phyloP scores from a whole-genome alignment of 2,797 vertebrate species.

The Philypnodon macrostomus region DNA sequence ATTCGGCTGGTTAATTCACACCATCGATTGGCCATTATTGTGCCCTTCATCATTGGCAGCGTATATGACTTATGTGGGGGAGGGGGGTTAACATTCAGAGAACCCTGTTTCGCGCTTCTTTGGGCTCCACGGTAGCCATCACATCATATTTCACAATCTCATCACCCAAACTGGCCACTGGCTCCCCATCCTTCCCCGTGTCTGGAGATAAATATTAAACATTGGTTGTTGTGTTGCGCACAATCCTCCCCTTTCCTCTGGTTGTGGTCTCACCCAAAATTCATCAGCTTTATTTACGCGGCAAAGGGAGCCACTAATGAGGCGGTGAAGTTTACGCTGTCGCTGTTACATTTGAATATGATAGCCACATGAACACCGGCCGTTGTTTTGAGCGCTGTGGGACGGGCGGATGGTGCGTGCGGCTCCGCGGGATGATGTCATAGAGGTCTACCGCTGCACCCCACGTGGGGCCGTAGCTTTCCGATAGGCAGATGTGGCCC shows the following conservation, averaged over 20 bases:
- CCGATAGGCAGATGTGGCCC: slow-evolving; percentile 70
- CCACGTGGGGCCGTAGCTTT: slow-evolving; percentile 82
- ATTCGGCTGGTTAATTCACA: slow-evolving; percentile 19
- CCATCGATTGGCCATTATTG: slow-evolving; percentile 63
- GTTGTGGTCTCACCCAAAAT: slow-evolving; percentile 43
- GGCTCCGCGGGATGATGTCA: slow-evolving; percentile 69
- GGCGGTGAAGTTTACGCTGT: slow-evolving; percentile 37
- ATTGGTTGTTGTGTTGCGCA: slow-evolving; percentile 29
- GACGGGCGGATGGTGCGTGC: slow-evolving; percentile 54
- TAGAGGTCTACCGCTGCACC: slow-evolving; percentile 64
- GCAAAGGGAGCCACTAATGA: slow-evolving; percentile 36
- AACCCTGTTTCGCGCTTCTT: slow-evolving; percentile 3
- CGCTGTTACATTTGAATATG: slow-evolving; percentile 46
- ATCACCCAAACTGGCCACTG: slow-evolving; percentile 10
- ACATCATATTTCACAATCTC: slow-evolving; percentile 21
- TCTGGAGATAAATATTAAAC: slow-evolving; percentile 27
- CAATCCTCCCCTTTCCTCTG: slow-evolving; percentile 12
- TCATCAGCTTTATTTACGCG: slow-evolving; percentile 42
- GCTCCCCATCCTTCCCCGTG: slow-evolving; percentile 1
- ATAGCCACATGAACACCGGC: slow-evolving; percentile 46
- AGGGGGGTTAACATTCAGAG: neutral
- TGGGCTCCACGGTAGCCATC: slow-evolving; percentile 14
- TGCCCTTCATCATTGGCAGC: slow-evolving; percentile 54
- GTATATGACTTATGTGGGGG: neutral
- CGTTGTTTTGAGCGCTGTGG: slow-evolving; percentile 52